These are phyloP conservation scores for Coilia nasus DNA, from an alignment of 2,797 vertebrate species.

Conservation along the genomic window DNA sequence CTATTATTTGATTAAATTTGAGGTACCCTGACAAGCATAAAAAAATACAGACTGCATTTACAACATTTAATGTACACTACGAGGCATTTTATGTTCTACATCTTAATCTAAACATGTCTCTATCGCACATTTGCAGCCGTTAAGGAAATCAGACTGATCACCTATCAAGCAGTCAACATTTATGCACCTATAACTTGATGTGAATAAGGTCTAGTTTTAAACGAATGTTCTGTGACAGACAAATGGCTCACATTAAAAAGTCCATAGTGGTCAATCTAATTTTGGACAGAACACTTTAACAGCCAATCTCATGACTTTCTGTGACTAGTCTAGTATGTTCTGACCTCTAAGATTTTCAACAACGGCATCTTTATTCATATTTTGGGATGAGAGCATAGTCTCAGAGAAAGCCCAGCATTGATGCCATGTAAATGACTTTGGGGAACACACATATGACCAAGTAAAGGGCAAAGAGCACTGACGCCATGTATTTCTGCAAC, in stretches of 20 bases:
- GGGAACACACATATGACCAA: neutral
- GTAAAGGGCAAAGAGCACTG: neutral
- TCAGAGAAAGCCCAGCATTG: conserved; percentile 43
- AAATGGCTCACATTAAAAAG: conserved; percentile 1
- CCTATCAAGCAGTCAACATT: neutral
- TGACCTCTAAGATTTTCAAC: conserved; percentile 22
- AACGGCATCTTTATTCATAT: conserved; percentile 42
- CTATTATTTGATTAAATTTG: too few species aligned
- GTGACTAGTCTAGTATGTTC: neutral
- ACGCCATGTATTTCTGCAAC: neutral
- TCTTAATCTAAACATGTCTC: too few species aligned
- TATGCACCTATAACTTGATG: neutral
- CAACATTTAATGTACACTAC: too few species aligned
- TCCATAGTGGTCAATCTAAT: neutral
- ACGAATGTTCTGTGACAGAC: neutral
- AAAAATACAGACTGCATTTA: too few species aligned
- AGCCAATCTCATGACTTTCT: neutral
- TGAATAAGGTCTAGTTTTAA: neutral
- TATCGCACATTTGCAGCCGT: too few species aligned
- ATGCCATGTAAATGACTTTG: conserved; percentile 49
- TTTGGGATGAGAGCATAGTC: conserved; percentile 35
- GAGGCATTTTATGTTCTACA: too few species aligned
- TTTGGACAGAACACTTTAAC: neutral
- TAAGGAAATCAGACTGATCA: neutral
- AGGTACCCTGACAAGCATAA: too few species aligned